Base-by-base conservation (phyloP, 2,113 vertebrate species). In the Motacilla tschutschensis region DNA sequence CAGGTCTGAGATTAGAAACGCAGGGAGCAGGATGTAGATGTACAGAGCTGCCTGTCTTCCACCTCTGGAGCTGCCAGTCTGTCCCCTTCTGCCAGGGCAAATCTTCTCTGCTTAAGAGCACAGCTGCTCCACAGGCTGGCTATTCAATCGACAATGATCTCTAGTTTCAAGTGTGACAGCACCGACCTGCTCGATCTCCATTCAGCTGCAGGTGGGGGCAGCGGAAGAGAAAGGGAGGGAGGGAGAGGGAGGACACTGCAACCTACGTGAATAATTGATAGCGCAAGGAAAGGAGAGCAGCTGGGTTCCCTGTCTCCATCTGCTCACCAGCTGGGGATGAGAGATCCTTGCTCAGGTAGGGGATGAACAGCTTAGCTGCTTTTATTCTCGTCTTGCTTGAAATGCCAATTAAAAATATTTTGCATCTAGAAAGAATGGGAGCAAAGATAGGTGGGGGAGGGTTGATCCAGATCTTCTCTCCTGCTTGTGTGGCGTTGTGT, bases 231-330 rank as follows among this genome's bases (percentile, higher is more conserved):
- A 71, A 80, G 89, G 69, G 74, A 87, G 97, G 95, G 96, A 96
- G 93, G 77, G 95, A 96, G 97, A 96, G 92, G 91, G 94, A 94
- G 84, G 96, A 95, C 90, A 94, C 95, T 96, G 97, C 97, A 97
- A 96, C 97, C 97, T 97, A 83, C 50, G 80, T 95, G 95, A 70
- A 96, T 95, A 89, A 95, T 95, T 96, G 94, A 95, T 96, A 73
- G 89, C 87, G 91, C 80, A 46, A 85, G 90, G 94, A 67, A 89
- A 40, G 73, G 75, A 92, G 88, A 91, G 94, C 94, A 91, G 94
- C 95, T 94, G 90, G 94, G 83, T 90, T 93, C 91, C 85, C 88
- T 57, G 90, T 81, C 71, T 90, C 74, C 86, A 88, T 92, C 94
- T 76, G 66, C 84, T 92, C 73, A 57, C 87, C 87, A 93, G 92